Evolutionary conservation across 2,888 invertebrate genomes (phyloP), one percentile per base, ranked within the genome.

Genomic region (Hirtodrosophila histrioides): DNA sequence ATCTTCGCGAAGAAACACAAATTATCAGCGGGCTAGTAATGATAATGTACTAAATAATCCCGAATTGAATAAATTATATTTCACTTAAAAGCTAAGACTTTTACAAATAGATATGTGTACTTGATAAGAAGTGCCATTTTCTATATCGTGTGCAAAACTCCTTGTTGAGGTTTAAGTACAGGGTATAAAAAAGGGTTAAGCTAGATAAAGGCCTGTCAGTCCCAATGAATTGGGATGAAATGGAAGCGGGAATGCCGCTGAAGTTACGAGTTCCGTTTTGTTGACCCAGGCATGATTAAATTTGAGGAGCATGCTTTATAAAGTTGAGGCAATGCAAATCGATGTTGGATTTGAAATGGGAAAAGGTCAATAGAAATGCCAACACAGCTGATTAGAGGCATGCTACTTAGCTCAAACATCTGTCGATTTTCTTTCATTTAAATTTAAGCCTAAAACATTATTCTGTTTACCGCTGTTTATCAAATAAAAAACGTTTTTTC

Each of bases 271-370:
- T 5, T 40, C 7, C 72, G 49, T 27, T 77, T 67, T 75, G 63
- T 77, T 77, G 73, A 75, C 78, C 73, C 74, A 63, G 37, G 36
- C 45, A 58, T 75, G 74, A 75, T 77, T 75, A 77, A 63, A 67
- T 77, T 77, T 77, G 74, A 60, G 63, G 68, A 72, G 72, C 55
- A 27, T 57, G 55, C 51, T 37, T 54, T 58, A 56, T 41, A 27
- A 27, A 31, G 67, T 33, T 39, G 35, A 49, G 24, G 46, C 41
- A 36, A 46, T 35, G 65, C 45, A 56, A 71, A 71, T 71, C 65
- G 56, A 60, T 71, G 56, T 37, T 33, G 23, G 33, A 49, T 36
- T 41, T 17, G 33, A 12, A 29, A 56, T 35, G 49, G 44, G 53
- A 33, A 49, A 64, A 70, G 60, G 53, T 46, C 60, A 61, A 73